Conservation (phyloP, 2,113 vertebrate species). For the Gymnorhina tibicen region DNA sequence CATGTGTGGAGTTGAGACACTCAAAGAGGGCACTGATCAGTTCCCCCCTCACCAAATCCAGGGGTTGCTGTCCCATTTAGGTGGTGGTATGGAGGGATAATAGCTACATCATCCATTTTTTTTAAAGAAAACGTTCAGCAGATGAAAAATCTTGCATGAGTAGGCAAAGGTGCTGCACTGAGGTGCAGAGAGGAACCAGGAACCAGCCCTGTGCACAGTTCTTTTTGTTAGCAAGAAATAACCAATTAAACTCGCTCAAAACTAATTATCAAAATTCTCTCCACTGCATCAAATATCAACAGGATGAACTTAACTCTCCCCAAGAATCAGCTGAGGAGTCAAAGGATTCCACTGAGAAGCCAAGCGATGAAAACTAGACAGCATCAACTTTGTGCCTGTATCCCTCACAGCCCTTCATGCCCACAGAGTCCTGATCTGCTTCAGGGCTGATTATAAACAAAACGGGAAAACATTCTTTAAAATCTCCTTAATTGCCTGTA, state of each 20-base stretch:
- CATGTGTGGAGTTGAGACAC: accelerated
- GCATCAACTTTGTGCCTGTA: not conserved
- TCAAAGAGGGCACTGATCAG: not conserved
- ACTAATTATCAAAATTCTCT: not conserved
- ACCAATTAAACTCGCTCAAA: not conserved
- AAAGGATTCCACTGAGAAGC: not conserved
- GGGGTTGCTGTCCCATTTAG: not conserved
- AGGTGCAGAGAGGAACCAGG: not conserved
- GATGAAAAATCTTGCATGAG: not conserved
- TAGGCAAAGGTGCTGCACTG: not conserved
- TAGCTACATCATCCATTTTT: not conserved
- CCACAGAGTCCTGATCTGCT: not conserved
- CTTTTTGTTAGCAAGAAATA: not conserved
- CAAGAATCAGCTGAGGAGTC: not conserved
- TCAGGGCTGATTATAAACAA: not conserved
- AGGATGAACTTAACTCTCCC: not conserved
- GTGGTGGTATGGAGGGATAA: not conserved
- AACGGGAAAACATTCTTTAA: not conserved
- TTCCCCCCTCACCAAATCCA: not conserved
- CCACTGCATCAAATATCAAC: not conserved
- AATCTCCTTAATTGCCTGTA: not conserved
- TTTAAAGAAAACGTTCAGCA: accelerated
- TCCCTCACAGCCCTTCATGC: not conserved
- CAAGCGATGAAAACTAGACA: not conserved
- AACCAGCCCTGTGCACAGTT: not conserved